phyloP scores from a whole-genome alignment of 2,888 invertebrate species.

The Crepidodera aurea region DNA sequence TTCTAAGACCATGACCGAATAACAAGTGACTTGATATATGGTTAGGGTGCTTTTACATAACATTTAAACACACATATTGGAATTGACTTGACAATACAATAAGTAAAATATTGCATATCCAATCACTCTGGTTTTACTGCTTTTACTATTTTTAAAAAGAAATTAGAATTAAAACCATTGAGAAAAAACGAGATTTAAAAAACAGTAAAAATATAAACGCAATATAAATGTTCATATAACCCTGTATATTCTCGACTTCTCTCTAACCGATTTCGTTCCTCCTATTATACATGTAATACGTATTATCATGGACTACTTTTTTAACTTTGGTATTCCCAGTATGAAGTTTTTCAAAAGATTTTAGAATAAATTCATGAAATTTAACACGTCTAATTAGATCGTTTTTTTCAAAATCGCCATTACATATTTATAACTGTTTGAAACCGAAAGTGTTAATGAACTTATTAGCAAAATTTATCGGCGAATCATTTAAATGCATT shows the following conservation, averaged over 20 bases:
- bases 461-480: slow-evolving; percentile 2
- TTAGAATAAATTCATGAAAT: slow-evolving; percentile 31
- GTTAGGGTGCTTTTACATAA: no score
- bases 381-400: slow-evolving; percentile 31
- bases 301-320: slow-evolving; percentile 33
- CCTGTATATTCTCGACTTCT: slow-evolving; percentile 27
- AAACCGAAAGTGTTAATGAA: slow-evolving; percentile 22
- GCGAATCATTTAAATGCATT: neutral
- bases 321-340: slow-evolving; percentile 20
- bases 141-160: no score
- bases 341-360: slow-evolving; percentile 23
- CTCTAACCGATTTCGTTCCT: slow-evolving; percentile 31
- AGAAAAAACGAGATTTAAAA: no score
- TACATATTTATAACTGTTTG: slow-evolving; percentile 13
- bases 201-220: no score
- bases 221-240: no score
- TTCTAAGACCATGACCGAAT: no score
- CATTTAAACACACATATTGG: no score
- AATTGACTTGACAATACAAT: no score
- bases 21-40: no score
- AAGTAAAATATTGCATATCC: no score
- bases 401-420: slow-evolving; percentile 12
- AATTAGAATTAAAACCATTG: no score
- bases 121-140: no score
- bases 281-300: slow-evolving; percentile 24